These are phyloP conservation scores for Anas platyrhynchos DNA, from an alignment of 2,113 vertebrate species.

Conservation along the genomic window DNA sequence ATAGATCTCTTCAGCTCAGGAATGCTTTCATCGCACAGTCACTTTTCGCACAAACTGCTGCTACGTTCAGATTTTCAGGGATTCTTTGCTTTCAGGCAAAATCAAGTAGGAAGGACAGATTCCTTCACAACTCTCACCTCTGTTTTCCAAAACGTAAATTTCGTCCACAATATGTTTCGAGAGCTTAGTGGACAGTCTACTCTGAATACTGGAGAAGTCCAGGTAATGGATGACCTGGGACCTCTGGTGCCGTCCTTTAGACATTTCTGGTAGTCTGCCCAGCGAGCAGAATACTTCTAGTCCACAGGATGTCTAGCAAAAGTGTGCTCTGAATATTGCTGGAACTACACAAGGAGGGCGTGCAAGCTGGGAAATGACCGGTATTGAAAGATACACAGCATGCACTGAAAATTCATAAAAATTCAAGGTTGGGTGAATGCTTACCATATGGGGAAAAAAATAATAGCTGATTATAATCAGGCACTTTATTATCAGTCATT, in stretches of 20 bases:
- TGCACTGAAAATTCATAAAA: not conserved
- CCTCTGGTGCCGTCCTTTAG: not conserved
- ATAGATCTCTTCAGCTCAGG: constrained; percentile 26
- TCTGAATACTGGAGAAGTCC: not conserved
- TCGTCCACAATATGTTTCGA: not conserved
- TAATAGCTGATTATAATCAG: constrained; percentile 38
- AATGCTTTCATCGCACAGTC: not conserved
- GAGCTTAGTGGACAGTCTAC: not conserved
- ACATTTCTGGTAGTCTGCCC: not conserved
- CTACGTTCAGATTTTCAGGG: not conserved
- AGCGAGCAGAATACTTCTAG: not conserved
- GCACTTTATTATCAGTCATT: constrained; percentile 11
- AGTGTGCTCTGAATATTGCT: not conserved
- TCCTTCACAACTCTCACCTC: not conserved
- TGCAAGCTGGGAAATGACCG: not conserved
- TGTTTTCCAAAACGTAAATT: not conserved
- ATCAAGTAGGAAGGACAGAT: not conserved
- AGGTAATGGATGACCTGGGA: not conserved
- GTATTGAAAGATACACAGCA: not conserved
- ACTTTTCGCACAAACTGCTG: not conserved
- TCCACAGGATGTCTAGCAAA: not conserved
- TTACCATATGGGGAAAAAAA: constrained; percentile 38
- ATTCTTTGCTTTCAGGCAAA: constrained; percentile 1
- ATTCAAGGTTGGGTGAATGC: not conserved
- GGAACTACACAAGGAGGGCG: not conserved